Base-by-base conservation (phyloP, 2,797 vertebrate genomes). In the Arnoldichthys spilopterus region DNA sequence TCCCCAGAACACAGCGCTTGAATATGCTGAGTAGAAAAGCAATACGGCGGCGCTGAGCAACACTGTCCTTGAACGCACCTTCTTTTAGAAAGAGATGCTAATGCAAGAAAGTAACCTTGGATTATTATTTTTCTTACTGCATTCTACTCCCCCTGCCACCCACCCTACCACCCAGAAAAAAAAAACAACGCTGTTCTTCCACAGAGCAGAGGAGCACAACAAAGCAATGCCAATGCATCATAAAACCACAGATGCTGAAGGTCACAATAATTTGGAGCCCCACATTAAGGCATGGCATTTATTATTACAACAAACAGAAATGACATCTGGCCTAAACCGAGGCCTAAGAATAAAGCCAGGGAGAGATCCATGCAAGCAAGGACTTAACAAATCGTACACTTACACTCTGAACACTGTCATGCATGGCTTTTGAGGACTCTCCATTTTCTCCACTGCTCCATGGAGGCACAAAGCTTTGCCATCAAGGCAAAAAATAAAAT, bases 41-140 rank as follows among this genome's bases (percentile, higher is more conserved):
- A 74, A 45, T 59, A 53, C 66, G 47, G 74, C 62, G 18, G 30
- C 58, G 15, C 24, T 51, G 30, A 74, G 77, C 62, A 79, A 62
- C 45, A 34, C 51, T 51, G 69, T 74, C 76, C 76, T 81, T 79
- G 76, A 73, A 68, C 7, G 51, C 18, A 59, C 77, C 64, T 76
- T 69, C 51, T 3, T 67, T 58, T 18, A 66, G 51, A 72, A 61
- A 59, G 28, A 72, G 54, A 84, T 71, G 70, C 54, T 73, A 73
- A 77, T 79, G 28, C 12, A 68, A 79, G 80, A 64, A 62, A 45
- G 58, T 76, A 72, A 76, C 73, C 73, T 64, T 75, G 73, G 79
- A 71, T 76, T 76, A 80, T 76, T 66, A 80, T 28, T 40, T 7
- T 47, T 16, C 34, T 63, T 71, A 63, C 66, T 37, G n/a, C 34